Conservation (phyloP, 2,888 invertebrate genomes). For the Ganaspis brasiliensis region DNA sequence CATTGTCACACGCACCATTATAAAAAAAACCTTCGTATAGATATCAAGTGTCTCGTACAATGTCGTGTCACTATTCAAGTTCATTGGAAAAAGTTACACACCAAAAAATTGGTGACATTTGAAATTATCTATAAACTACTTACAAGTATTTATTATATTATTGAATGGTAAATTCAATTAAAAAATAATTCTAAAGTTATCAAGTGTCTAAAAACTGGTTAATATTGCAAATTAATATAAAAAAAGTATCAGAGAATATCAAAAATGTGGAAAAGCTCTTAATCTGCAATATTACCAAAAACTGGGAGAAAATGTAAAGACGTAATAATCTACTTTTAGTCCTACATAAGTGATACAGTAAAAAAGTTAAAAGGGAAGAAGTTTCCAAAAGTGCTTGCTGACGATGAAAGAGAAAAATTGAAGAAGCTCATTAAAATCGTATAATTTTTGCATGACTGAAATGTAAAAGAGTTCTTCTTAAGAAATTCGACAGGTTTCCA, state of each 20-base stretch:
- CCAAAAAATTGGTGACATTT: background rate
- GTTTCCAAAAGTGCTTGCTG: background rate
- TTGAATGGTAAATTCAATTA: too few relatives aligned
- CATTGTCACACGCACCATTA: conserved; percentile 17
- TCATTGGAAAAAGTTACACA: conserved; percentile 24
- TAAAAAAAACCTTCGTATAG: conserved; percentile 29
- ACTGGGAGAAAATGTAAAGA: too few relatives aligned
- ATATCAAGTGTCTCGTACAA: conserved; percentile 26
- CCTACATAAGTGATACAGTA: too few relatives aligned
- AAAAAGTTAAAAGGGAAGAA: background rate
- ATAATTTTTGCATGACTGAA: conserved; percentile 5
- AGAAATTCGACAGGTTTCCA: conserved; percentile 11
- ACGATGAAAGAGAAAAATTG: background rate
- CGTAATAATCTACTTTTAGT: too few relatives aligned
- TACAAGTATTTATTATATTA: too few relatives aligned
- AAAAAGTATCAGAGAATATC: too few relatives aligned
- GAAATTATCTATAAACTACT: too few relatives aligned
- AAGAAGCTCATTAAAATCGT: conserved; percentile 26
- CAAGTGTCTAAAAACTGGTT: too few relatives aligned
- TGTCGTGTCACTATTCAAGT: conserved; percentile 34
- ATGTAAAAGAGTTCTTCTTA: background rate
- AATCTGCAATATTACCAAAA: too few relatives aligned
- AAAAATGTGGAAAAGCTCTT: too few relatives aligned
- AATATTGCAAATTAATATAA: too few relatives aligned
- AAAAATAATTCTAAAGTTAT: too few relatives aligned